These are phyloP conservation scores for Barypeithes pellucidus DNA, from an alignment of 2,888 invertebrate species.

Conservation along the genomic window DNA sequence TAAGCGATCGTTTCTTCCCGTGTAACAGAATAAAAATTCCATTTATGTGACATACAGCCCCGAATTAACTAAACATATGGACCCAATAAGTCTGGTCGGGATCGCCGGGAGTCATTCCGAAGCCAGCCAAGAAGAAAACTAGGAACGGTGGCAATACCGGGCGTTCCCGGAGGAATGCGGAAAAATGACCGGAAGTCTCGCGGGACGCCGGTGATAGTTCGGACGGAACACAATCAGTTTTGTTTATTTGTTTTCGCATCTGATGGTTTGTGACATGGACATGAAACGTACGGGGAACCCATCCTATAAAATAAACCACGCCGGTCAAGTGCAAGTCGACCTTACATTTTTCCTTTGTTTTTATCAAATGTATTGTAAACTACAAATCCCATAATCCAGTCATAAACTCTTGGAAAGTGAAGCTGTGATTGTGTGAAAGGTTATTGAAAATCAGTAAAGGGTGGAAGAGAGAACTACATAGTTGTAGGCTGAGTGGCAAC, in stretches of 20 bases:
- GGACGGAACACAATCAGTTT: constrained; percentile 51
- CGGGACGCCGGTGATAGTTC: constrained; percentile 47
- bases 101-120: constrained; percentile 35
- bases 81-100: constrained; percentile 49
- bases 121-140: constrained; percentile 55
- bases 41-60: constrained; percentile 38
- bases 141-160: constrained; percentile 49
- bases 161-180: constrained; percentile 49
- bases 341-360: no score
- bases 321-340: no score
- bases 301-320: no score
- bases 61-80: constrained; percentile 50
- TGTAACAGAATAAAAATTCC: constrained; percentile 26
- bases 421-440: no score
- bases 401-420: no score
- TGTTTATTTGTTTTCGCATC: constrained; percentile 26
- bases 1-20: no score
- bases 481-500: no score
- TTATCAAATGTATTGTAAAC: no score
- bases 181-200: constrained; percentile 52
- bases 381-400: no score
- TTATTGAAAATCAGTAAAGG: no score
- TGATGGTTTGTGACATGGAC: constrained; percentile 1
- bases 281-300: no score
- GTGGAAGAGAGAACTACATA: no score